Base-by-base conservation (phyloP, 2,888 invertebrate genomes). In the Therioaphis trifolii region DNA sequence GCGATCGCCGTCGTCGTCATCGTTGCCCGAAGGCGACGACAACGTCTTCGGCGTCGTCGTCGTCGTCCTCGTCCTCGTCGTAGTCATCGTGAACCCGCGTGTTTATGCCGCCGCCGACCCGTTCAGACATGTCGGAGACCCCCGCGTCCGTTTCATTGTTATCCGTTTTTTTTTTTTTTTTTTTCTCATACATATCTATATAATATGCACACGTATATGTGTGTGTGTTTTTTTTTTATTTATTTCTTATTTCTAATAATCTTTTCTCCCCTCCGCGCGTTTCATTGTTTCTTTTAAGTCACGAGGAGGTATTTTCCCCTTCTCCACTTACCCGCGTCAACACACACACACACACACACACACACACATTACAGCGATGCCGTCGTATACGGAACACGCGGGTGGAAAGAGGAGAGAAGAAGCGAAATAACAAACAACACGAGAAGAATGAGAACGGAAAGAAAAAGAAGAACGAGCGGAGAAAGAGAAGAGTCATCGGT, bases 121-220 rank as follows among this genome's bases (percentile, higher is more conserved):
- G 80, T 82, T 82, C 80, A 82, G 80, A 82, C 80, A 82, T 63
- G 80, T 82, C 80, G 80, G 80, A 82, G 80, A 80, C 80, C 80
- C 80, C n/a, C n/a, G n/a, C 58, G 61, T 72, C 72, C 71, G 46
- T 71, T 82, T 74, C 80, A 82, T 82, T 82, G 80, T 82, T 82
- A 63, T 72, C 71, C 29, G 80, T 79, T 71, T 69, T 80, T 58
- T 58, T 68, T 69, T 80, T 58, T 24, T 78, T 49, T 49, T 49
- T 66, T 29, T n/a, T n/a, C n/a, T n/a, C n/a, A n/a, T n/a, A n/a
- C n/a, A n/a, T n/a, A 29, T 77, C 7, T 68, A 18, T 49, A 49
- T 66, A 61, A 66, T 66, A 55, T 40, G 40, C 40, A n/a, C n/a
- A 68, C 68, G 35, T 55, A 61, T 12, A n/a, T n/a, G n/a, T n/a